These are phyloP conservation scores for Paramormyrops hopkinsi DNA, from an alignment of 2,797 vertebrate genomes.

Conservation along the genomic window DNA sequence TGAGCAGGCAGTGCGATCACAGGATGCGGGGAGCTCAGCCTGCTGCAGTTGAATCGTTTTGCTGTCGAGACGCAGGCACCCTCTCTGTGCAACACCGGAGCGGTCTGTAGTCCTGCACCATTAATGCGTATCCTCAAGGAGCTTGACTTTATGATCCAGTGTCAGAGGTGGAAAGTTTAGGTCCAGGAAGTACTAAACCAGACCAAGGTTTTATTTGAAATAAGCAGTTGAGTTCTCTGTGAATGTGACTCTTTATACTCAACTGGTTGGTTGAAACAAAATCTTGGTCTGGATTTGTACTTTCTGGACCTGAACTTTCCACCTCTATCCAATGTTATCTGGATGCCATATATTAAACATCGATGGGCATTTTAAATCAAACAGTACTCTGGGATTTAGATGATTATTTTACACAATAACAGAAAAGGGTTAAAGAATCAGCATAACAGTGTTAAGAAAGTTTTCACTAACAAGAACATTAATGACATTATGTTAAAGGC, in stretches of 20 bases:
- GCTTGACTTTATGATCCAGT: not conserved
- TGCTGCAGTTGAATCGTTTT: not conserved
- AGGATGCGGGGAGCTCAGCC: not conserved
- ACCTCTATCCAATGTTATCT: not conserved
- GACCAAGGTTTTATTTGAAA: not conserved
- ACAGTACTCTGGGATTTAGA: not conserved
- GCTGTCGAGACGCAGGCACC: not conserved
- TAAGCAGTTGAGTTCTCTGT: not conserved
- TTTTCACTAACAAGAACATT: not conserved
- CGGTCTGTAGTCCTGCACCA: not conserved
- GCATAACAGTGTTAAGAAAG: not conserved
- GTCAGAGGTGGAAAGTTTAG: not conserved
- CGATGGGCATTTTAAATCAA: not conserved
- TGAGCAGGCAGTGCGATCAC: not conserved
- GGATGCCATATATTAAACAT: not conserved
- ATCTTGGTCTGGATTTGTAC: not conserved
- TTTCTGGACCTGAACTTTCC: not conserved
- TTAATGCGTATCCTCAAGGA: not conserved
- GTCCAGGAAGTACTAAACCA: not conserved
- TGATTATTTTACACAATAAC: not conserved
- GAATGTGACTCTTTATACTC: not conserved
- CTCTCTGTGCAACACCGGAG: not conserved
- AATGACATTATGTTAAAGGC: not conserved
- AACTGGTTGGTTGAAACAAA: not conserved
- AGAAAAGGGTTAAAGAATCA: not conserved